Base-by-base conservation (phyloP, 2,888 invertebrate genomes). In the Byasa hedistus region DNA sequence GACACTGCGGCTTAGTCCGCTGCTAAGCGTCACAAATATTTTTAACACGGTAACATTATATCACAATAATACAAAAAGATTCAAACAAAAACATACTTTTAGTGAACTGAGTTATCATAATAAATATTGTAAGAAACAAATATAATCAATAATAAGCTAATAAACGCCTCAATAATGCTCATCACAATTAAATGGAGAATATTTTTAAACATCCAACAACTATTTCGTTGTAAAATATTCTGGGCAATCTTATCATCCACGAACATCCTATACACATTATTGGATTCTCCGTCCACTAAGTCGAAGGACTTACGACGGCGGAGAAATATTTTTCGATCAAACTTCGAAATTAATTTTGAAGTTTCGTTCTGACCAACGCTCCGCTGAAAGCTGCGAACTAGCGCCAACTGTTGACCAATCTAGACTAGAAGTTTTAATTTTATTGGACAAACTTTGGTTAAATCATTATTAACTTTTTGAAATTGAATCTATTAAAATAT, bases 261-360 rank as follows among this genome's bases (percentile, higher is more conserved):
- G 59, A 59, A 62, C 52, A 48, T 55, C 39, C 44, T 24, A 63
- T 51, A 66, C 36, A 51, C 63, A 59, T 63, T 67, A 60, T 67
- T 63, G 63, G 63, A 67, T 60, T 67, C 23, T 59, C 54, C 36
- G 51, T 67, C 56, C 56, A 32, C 62, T 56, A 67, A 67, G 56
- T 60, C 51, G 17, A 36, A 56, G 55, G 55, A 59, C 59, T 67
- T 63, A 59, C 57, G 74, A 75, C 78, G 82, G 77, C 75, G 77
- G 77, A 78, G 79, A 82, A 85, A 84, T 79, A 86, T 86, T 87
- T 86, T 87, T 86, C 86, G 82, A 86, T 87, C 83, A 84, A 88
- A 88, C 82, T 87, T 86, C 70, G 78, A 86, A 86, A 87, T 87
- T 88, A 87, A 87, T 87, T 87, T 87, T 79, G 79, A 86, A 87